Evolutionary conservation across 1,140 invertebrate species (phyloP).

Genomic region (Pseudobourletiella spinata): DNA sequence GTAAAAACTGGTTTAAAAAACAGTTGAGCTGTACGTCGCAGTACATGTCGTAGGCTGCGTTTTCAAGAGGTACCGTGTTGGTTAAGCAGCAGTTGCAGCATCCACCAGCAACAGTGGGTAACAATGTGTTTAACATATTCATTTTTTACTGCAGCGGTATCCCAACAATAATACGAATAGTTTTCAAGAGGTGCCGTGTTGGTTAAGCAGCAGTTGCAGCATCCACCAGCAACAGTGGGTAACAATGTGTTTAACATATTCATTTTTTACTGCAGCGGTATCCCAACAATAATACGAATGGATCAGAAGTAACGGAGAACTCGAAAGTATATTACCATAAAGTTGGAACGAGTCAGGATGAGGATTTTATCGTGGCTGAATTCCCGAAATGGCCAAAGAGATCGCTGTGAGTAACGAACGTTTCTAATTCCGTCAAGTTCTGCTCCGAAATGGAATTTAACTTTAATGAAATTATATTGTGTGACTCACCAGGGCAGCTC

Average conservation of each 20-base stretch:
- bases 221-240: slow-evolving; percentile 65
- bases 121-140: slow-evolving; percentile 50
- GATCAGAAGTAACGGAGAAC: slow-evolving; percentile 69
- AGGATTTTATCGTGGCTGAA: slow-evolving; percentile 82
- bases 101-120: slow-evolving; percentile 69
- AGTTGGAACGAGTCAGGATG: slow-evolving; percentile 71
- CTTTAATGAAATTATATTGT: too few species aligned
- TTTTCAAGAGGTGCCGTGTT: not conserved
- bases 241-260: slow-evolving; percentile 54
- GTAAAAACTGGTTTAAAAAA: too few species aligned
- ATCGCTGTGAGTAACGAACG: slow-evolving; percentile 59
- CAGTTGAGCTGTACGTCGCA: too few species aligned
- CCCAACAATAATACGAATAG: slow-evolving; percentile 39
- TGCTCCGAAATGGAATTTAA: not conserved
- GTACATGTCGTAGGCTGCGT: not conserved
- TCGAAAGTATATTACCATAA: slow-evolving; percentile 91
- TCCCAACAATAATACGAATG: slow-evolving; percentile 39
- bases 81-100: slow-evolving; percentile 38
- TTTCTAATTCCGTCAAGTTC: not conserved
- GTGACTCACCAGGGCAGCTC: not conserved
- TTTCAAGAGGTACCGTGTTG: not conserved
- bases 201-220: slow-evolving; percentile 39
- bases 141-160: too few species aligned
- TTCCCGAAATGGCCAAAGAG: slow-evolving; percentile 84
- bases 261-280: too few species aligned